A percentile compares a stretch with the other conserved stretches of the same genome.
Evolutionary conservation across 2,113 vertebrate genomes (phyloP).

Genomic region (Motacilla alba): DNA sequence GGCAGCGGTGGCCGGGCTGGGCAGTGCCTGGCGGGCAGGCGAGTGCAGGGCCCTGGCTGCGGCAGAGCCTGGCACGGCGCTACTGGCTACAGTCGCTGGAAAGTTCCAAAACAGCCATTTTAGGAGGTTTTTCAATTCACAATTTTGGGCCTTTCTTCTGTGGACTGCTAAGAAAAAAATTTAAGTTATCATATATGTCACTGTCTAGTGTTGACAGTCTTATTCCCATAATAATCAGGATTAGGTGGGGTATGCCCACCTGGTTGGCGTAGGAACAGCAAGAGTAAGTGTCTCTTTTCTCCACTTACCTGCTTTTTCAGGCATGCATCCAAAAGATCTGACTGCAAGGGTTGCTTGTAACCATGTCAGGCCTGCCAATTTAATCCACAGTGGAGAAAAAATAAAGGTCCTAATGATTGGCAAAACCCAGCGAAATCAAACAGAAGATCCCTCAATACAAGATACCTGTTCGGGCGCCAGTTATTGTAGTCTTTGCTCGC

Average conservation of each 20-base stretch:
- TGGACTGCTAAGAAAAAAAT: neutral
- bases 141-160: neutral
- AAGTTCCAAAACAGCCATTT: neutral
- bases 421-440: neutral
- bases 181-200: neutral
- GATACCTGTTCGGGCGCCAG: neutral
- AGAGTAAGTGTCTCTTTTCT: neutral
- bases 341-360: neutral
- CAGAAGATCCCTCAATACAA: neutral
- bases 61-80: fast-evolving
- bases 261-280: neutral
- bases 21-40: neutral
- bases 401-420: neutral
- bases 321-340: neutral
- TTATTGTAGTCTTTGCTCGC: neutral
- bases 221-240: neutral
- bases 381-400: neutral
- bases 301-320: neutral
- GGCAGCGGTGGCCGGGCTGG: neutral
- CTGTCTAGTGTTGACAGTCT: neutral
- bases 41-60: neutral
- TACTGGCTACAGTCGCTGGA: neutral
- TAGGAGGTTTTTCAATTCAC: neutral
- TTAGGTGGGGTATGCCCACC: neutral
- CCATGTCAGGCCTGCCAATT: neutral